Conservation (phyloP, 2,113 vertebrate species). For the Butastur rufipennis region DNA sequence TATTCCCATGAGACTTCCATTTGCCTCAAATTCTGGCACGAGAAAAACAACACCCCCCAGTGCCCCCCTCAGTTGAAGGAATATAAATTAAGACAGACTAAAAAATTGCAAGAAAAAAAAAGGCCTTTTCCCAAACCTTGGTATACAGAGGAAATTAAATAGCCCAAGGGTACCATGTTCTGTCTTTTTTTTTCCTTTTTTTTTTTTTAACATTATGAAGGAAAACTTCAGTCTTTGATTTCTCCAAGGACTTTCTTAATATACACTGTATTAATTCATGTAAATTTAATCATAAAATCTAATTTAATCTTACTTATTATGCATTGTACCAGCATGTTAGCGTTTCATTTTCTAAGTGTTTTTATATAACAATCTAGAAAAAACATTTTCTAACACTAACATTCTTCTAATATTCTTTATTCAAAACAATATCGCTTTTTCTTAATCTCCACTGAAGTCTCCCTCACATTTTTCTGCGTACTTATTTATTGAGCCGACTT, state of each 20-base stretch:
- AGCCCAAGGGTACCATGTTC: neutral
- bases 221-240: neutral
- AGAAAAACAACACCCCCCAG: neutral
- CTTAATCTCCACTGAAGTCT: neutral
- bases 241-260: neutral
- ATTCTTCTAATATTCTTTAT: neutral
- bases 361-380: neutral
- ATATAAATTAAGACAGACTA: neutral
- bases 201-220: neutral
- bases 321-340: neutral
- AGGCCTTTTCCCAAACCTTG: neutral
- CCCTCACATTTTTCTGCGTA: neutral
- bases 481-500: neutral
- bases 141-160: neutral
- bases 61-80: rapidly evolving
- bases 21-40: neutral
- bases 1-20: neutral
- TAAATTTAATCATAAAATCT: neutral
- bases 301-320: neutral
- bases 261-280: neutral
- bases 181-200: neutral
- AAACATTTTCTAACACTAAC: neutral
- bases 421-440: neutral
- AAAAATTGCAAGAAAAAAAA: neutral
- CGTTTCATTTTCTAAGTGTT: neutral